These are phyloP conservation scores for Hystrix cristata DNA, from an alignment of 2,113 vertebrate genomes.

Conservation along the genomic window DNA sequence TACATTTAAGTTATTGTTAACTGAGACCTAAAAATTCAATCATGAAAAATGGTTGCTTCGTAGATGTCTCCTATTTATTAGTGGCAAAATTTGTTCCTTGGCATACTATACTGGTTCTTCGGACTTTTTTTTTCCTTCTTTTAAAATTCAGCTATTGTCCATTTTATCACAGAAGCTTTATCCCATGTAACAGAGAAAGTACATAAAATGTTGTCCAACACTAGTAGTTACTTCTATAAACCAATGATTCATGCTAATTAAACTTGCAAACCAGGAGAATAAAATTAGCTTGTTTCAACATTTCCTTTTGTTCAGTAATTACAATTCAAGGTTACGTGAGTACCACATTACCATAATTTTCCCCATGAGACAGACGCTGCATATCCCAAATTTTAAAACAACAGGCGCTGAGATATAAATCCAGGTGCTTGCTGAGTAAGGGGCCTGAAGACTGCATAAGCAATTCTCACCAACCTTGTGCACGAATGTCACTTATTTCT, in stretches of 20 bases:
- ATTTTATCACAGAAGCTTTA: conserved; percentile 46
- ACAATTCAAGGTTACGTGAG: conserved; percentile 72
- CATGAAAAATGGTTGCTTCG: conserved; percentile 8
- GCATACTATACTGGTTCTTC: background rate
- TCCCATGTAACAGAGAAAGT: background rate
- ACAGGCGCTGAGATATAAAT: conserved; percentile 3
- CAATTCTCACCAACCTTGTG: background rate
- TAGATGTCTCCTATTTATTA: conserved; percentile 33
- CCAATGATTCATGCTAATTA: conserved; percentile 74
- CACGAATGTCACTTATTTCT: background rate
- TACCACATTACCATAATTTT: conserved; percentile 67
- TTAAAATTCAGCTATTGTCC: background rate
- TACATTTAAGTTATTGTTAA: background rate
- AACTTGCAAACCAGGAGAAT: conserved; percentile 65
- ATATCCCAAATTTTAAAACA: conserved; percentile 59
- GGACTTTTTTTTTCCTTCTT: background rate
- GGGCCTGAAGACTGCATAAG: background rate
- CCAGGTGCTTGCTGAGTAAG: conserved; percentile 70
- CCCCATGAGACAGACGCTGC: conserved; percentile 63
- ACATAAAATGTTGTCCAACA: conserved; percentile 59
- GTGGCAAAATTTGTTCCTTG: conserved; percentile 6
- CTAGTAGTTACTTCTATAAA: conserved; percentile 48
- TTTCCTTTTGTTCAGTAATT: conserved; percentile 76
- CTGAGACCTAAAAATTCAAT: background rate
- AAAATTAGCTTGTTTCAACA: conserved; percentile 78